phyloP scores from a whole-genome alignment of 1,140 invertebrate species.

The Branchinecta lynchi region DNA sequence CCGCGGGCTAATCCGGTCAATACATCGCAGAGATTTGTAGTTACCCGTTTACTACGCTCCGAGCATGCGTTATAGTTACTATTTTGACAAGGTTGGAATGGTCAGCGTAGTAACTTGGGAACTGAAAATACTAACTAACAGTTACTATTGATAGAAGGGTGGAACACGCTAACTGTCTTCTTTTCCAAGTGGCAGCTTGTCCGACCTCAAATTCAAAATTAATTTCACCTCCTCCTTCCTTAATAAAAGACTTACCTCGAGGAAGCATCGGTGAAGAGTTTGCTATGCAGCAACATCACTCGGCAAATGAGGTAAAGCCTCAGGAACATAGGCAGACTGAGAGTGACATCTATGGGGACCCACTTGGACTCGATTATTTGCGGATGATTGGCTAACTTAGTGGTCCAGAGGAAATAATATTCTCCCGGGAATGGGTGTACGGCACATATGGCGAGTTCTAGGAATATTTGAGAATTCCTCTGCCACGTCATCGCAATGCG shows the following conservation, averaged over 20 bases:
- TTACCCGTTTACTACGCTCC: no score
- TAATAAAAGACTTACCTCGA: slow-evolving; percentile 43
- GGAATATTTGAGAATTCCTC: slow-evolving; percentile 73
- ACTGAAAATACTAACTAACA: no score
- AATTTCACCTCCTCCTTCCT: no score
- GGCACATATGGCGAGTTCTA: slow-evolving; percentile 87
- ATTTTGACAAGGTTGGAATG: no score
- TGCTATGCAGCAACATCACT: slow-evolving; percentile 97
- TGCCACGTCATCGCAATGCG: slow-evolving; percentile 98
- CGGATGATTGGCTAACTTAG: slow-evolving; percentile 79
- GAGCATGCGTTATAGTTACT: no score
- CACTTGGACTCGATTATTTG: slow-evolving; percentile 56
- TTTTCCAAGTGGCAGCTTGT: no score
- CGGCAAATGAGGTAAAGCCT: slow-evolving; percentile 96
- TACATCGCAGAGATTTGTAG: no score
- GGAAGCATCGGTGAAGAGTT: slow-evolving; percentile 96
- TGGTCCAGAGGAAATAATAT: slow-evolving; percentile 91
- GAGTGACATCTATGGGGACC: slow-evolving; percentile 85
- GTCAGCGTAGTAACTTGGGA: no score
- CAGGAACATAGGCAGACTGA: slow-evolving; percentile 98
- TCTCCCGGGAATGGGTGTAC: slow-evolving; percentile 93
- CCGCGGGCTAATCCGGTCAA: no score
- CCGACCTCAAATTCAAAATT: no score
- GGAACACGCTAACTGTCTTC: no score
- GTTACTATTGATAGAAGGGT: no score